Evolutionary conservation across 2,797 vertebrate genomes (phyloP), one percentile per base, ranked within the genome.

Genomic region (Melanogrammus aeglefinus): DNA sequence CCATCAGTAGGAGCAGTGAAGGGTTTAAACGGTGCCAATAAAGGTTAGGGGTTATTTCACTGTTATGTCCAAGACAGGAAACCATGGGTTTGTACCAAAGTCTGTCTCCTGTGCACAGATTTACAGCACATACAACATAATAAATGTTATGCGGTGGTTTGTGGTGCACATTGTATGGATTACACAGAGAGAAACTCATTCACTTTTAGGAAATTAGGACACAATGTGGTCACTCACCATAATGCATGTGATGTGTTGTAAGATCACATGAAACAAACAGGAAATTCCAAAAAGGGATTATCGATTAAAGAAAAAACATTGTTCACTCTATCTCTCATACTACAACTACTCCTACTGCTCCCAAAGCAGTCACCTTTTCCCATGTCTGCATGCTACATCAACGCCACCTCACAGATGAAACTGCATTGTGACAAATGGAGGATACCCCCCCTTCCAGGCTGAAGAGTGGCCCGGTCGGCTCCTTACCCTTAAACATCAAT

Each of bases 1-100:
- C 85, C 85, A 91, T 92, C 89, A 92, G 83, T 84, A 79, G 85
- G 86, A 88, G 89, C 88, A 91, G 90, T 91, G 85, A 88, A 89
- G 85, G 63, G 92, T 86, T 90, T 92, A 91, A 92, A 92, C 89
- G 89, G 82, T 85, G 80, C 85, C 87, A 91, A 91, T 93, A 91
- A 92, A 92, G 87, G 87, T 91, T 89, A 87, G 82, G 85, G 82
- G 74, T 80, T 73, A 73, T 84, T 88, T 87, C 92, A 90, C 9
- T 73, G 81, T 75, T 82, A 83, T 84, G 79, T 82, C 83, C 80
- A 72, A 33, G 63, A 79, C 85, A 84, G 82, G 77, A 87, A 88
- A 81, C 85, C 80, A 82, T 81, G 77, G 80, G 76, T 82, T 85
- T 79, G 63, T 77, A 76, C 77, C 84, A 74, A 63, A 87, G 76